A percentile compares a stretch with the other conserved stretches of the same genome.
These are phyloP conservation scores for Aramus guarauna DNA, from an alignment of 2,113 vertebrate genomes.

Conservation along the genomic window DNA sequence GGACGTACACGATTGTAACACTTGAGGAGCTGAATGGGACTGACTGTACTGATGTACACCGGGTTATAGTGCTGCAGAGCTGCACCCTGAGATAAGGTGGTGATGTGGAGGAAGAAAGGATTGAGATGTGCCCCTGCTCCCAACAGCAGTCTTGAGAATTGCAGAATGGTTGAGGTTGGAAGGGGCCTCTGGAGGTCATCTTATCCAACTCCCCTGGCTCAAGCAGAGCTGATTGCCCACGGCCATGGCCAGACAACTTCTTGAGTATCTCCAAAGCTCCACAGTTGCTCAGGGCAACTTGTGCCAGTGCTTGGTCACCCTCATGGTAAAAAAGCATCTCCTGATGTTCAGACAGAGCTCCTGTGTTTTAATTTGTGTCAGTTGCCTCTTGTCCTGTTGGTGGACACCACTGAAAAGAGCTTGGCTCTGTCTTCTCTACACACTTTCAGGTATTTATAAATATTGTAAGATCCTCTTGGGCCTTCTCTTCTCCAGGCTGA, in stretches of 20 bases:
- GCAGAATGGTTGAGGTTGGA: neutral
- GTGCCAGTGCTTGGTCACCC: neutral
- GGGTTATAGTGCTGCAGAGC: neutral
- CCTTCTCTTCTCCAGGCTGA: neutral
- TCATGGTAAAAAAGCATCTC: neutral
- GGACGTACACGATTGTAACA: rapidly evolving
- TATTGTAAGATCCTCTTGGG: neutral
- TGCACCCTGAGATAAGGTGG: neutral
- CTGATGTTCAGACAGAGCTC: neutral
- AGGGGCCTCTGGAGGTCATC: neutral
- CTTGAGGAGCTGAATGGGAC: neutral
- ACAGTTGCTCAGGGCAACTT: neutral
- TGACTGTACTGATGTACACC: neutral
- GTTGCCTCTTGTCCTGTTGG: neutral
- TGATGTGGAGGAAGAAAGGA: neutral
- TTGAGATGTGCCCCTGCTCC: neutral
- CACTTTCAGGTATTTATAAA: neutral
- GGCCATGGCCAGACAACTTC: neutral
- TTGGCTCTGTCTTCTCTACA: neutral
- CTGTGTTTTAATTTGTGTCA: neutral
- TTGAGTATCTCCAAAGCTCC: neutral
- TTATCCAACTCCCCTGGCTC: rapidly evolving
- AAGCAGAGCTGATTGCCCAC: neutral
- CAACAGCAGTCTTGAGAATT: neutral
- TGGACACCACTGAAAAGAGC: neutral